These are phyloP conservation scores for Sparus aurata DNA, from an alignment of 2,797 vertebrate species.

Conservation along the genomic window DNA sequence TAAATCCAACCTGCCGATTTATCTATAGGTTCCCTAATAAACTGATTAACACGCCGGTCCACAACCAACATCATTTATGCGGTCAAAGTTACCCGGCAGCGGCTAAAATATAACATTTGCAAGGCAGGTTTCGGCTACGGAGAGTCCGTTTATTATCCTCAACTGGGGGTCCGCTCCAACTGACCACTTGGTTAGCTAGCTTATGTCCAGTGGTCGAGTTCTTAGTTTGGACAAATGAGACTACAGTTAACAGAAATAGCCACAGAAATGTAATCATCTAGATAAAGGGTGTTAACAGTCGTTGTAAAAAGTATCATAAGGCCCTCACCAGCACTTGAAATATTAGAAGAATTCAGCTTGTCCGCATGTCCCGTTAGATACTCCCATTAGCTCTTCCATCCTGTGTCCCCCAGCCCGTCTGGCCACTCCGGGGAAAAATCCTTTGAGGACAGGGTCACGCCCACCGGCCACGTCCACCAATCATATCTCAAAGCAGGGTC, in stretches of 20 bases:
- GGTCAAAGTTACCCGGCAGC: slow-evolving; percentile 7
- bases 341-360: slow-evolving; percentile 76
- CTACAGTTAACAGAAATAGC: slow-evolving; percentile 22
- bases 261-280: background rate
- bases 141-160: slow-evolving; percentile 47
- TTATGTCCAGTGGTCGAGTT: slow-evolving; percentile 68
- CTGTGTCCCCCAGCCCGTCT: slow-evolving; percentile 80
- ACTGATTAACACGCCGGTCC: slow-evolving; percentile 15
- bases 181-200: slow-evolving; percentile 82
- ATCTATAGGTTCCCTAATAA: background rate
- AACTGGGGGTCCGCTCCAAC: slow-evolving; percentile 60
- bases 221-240: slow-evolving; percentile 65
- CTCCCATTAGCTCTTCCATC: slow-evolving; percentile 83
- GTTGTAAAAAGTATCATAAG: slow-evolving; percentile 55
- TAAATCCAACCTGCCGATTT: slow-evolving; percentile 21
- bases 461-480: slow-evolving; percentile 61
- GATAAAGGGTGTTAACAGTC: slow-evolving; percentile 8
- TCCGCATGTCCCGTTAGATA: slow-evolving; percentile 85
- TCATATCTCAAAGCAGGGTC: slow-evolving; percentile 34
- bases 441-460: slow-evolving; percentile 66
- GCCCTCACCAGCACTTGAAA: slow-evolving; percentile 80
- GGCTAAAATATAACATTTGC: background rate
- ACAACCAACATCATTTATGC: slow-evolving; percentile 7
- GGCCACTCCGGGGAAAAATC: slow-evolving; percentile 79
- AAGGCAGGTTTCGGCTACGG: background rate